Percentiles rank a stretch among this genome's conserved stretches.
Evolutionary conservation across 2,113 vertebrate species (phyloP).

Genomic region (Rynchops niger): DNA sequence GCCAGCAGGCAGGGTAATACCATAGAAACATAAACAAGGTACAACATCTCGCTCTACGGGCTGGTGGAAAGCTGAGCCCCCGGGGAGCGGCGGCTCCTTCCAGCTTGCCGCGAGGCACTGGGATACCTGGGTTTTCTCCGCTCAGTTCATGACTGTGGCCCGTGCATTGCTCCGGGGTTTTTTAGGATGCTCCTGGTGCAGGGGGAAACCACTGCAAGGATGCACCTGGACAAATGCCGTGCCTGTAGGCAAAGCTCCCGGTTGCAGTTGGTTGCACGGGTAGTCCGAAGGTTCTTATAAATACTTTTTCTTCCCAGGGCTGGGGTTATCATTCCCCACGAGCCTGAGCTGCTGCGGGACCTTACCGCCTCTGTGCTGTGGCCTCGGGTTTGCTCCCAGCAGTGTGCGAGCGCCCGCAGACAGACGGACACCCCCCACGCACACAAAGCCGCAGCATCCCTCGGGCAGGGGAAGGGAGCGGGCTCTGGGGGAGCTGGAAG

Average conservation of each 20-base stretch:
- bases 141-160: rapidly evolving
- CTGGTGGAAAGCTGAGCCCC: background rate
- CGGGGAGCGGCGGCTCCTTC: background rate
- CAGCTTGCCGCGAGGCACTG: background rate
- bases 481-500: background rate
- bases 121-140: background rate
- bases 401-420: rapidly evolving
- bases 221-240: rapidly evolving
- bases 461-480: rapidly evolving
- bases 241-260: rapidly evolving
- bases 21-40: slow-evolving; percentile 66
- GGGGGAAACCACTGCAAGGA: background rate
- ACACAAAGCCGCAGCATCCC: background rate
- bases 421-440: background rate
- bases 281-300: background rate
- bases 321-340: rapidly evolving
- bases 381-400: rapidly evolving
- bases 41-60: background rate
- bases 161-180: rapidly evolving
- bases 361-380: rapidly evolving
- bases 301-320: background rate
- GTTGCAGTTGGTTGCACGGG: rapidly evolving
- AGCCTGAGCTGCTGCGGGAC: background rate
- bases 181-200: background rate
- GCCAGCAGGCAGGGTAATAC: slow-evolving; percentile 6